phyloP scores from a whole-genome alignment of 23 tunicate species.

The Ascidia mentula region DNA sequence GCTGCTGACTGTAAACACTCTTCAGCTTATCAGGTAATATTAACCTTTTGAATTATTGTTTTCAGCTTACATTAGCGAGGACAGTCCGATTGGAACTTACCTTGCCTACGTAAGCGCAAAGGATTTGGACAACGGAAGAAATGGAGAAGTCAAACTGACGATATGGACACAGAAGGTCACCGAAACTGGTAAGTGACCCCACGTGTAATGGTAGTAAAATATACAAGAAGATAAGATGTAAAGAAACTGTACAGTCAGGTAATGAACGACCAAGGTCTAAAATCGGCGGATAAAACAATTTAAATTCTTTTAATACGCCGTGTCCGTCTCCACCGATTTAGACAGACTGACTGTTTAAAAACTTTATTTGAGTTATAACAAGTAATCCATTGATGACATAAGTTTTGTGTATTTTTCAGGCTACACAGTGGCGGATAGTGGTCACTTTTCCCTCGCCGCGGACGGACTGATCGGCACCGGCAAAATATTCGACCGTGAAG shows the following conservation, averaged over 20 bases:
- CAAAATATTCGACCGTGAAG: constrained; percentile 44
- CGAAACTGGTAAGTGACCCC: background rate
- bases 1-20: too few species aligned
- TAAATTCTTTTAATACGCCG: too few species aligned
- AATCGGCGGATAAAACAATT: too few species aligned
- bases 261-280: background rate
- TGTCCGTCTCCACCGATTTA: too few species aligned
- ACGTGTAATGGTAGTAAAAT: background rate
- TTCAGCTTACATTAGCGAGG: constrained; percentile 67
- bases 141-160: constrained; percentile 57
- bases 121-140: constrained; percentile 63
- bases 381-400: too few species aligned
- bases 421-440: constrained; percentile 11
- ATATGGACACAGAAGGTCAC: constrained; percentile 24
- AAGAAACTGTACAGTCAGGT: background rate
- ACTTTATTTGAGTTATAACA: too few species aligned
- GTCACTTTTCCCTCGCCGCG: constrained; percentile 39
- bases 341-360: too few species aligned
- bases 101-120: constrained; percentile 63
- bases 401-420: background rate
- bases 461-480: constrained; percentile 61
- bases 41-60: too few species aligned
- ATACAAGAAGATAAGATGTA: background rate
- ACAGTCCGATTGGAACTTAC: constrained; percentile 49
- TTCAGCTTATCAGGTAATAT: too few species aligned